Conservation (phyloP, 2,797 vertebrate genomes). For the Mastacembelus armatus region DNA sequence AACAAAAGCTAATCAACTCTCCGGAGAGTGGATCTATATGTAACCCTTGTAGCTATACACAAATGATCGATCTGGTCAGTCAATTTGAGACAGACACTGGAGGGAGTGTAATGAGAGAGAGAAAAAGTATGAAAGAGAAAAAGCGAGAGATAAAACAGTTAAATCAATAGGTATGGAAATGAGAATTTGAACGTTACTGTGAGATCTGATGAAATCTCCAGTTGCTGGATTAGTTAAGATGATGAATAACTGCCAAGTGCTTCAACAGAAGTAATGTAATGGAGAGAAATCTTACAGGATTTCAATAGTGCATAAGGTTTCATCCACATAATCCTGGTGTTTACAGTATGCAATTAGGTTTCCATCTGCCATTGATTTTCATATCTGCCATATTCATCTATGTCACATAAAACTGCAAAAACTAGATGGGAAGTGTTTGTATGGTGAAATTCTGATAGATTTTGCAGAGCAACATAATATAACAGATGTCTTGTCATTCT, state of each 20-base stretch:
- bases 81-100: constrained; percentile 45
- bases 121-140: constrained; percentile 22
- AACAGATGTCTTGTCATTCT: constrained; percentile 63
- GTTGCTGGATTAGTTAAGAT: constrained; percentile 68
- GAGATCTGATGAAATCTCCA: constrained; percentile 61
- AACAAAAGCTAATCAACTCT: constrained; percentile 65
- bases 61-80: constrained; percentile 60
- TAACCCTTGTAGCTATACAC: constrained; percentile 64
- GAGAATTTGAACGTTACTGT: constrained; percentile 67
- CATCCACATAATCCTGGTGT: constrained; percentile 44
- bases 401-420: constrained; percentile 31
- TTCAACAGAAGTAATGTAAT: constrained; percentile 46
- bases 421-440: constrained; percentile 11
- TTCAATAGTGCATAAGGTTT: constrained; percentile 19
- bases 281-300: constrained; percentile 11
- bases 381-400: constrained; percentile 22
- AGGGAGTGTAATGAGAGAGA: constrained; percentile 39
- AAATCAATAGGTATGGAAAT: constrained; percentile 71
- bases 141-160: constrained; percentile 39
- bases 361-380: constrained; percentile 55
- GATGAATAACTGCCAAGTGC: constrained; percentile 53
- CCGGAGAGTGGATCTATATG: constrained; percentile 40
- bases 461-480: constrained; percentile 37
- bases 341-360: constrained; percentile 50
- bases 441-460: constrained; percentile 26